phyloP scores from a whole-genome alignment of 2,888 invertebrate genomes.

The Leptopterna dolabrata region DNA sequence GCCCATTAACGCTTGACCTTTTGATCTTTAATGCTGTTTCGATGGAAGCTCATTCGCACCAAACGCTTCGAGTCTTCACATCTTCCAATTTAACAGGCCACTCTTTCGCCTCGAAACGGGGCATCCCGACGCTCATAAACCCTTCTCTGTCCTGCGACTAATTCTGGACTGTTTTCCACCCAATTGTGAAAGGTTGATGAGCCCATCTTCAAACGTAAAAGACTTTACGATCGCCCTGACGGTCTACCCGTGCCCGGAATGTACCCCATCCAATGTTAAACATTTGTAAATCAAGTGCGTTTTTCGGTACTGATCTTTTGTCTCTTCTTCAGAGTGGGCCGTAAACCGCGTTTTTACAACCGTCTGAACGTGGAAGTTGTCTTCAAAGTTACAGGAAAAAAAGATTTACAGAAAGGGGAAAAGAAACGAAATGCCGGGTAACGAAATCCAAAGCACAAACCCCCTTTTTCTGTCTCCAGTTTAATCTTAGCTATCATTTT shows the following conservation, averaged over 20 bases:
- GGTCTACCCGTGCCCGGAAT: neutral
- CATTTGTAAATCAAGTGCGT: slow-evolving; percentile 11
- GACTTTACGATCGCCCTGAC: neutral
- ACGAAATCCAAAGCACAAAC: slow-evolving; percentile 19
- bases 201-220: neutral
- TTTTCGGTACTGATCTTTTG: neutral
- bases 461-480: neutral
- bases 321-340: neutral
- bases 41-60: neutral
- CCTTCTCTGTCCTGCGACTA: neutral
- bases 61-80: neutral
- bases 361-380: neutral
- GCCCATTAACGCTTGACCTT: neutral
- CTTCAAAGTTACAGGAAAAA: neutral
- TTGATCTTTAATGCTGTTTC: neutral
- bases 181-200: slow-evolving; percentile 7
- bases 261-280: neutral
- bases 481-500: slow-evolving; percentile 43
- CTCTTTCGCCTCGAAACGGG: neutral
- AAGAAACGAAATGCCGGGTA: neutral
- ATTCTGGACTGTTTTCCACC: slow-evolving; percentile 7
- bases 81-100: neutral
- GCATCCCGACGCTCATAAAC: neutral
- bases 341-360: neutral
- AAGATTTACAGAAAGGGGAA: neutral